Evolutionary conservation across 2,888 invertebrate genomes (phyloP).

Genomic region (Calephelis perditalis): DNA sequence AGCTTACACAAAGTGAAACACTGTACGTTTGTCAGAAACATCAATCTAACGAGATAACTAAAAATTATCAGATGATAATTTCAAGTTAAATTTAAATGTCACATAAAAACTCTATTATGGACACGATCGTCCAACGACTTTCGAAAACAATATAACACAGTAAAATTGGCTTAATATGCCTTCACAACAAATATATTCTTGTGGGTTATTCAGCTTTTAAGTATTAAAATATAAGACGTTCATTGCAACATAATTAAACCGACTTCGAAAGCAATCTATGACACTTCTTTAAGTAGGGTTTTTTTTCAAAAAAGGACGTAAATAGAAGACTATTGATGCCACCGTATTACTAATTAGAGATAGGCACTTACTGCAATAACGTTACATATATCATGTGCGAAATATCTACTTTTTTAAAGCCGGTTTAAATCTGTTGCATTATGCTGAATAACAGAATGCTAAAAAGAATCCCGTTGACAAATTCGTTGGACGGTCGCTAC

Average conservation of each 20-base stretch:
- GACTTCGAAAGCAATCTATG: too few species aligned
- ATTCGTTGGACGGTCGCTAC: constrained; percentile 74
- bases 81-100: constrained; percentile 43
- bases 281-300: too few species aligned
- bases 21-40: constrained; percentile 62
- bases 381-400: too few species aligned
- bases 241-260: too few species aligned
- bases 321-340: too few species aligned
- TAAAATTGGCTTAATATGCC: neutral
- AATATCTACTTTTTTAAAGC: too few species aligned
- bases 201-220: constrained; percentile 6
- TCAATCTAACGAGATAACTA: constrained; percentile 57
- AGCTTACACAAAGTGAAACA: constrained; percentile 69
- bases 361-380: too few species aligned
- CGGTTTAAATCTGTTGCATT: neutral
- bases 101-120: constrained; percentile 57
- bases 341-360: too few species aligned
- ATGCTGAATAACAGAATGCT: constrained; percentile 27
- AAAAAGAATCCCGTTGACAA: constrained; percentile 29
- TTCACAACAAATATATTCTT: neutral
- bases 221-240: too few species aligned
- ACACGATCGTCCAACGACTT: constrained; percentile 76
- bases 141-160: constrained; percentile 11
- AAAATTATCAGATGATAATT: constrained; percentile 61
- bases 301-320: too few species aligned